Conservation (phyloP, 2,888 invertebrate species). For the Trachelus stipa region DNA sequence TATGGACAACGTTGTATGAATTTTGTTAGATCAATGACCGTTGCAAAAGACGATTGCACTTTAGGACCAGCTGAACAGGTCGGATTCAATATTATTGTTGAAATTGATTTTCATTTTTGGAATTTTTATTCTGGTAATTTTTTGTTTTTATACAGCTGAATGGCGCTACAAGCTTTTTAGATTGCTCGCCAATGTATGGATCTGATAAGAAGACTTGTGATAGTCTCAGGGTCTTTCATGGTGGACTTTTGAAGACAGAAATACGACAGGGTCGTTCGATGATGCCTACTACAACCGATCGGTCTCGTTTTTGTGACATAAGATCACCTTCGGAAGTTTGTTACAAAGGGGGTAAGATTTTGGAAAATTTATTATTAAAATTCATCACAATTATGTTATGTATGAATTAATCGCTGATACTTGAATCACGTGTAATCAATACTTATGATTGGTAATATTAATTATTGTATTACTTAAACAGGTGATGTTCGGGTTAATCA, state of each 20-base stretch:
- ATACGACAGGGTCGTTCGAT: slow-evolving; percentile 64
- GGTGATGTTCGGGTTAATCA: slow-evolving; percentile 71
- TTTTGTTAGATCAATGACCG: slow-evolving; percentile 72
- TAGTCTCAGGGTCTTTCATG: slow-evolving; percentile 65
- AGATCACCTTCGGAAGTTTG: slow-evolving; percentile 36
- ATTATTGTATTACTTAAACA: slow-evolving; percentile 43
- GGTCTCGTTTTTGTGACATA: slow-evolving; percentile 49
- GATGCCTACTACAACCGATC: slow-evolving; percentile 65
- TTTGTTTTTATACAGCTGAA: slow-evolving; percentile 34
- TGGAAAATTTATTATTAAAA: not conserved
- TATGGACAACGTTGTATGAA: slow-evolving; percentile 71
- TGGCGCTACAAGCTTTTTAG: slow-evolving; percentile 67
- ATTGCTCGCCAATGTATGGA: slow-evolving; percentile 71
- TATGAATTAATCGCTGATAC: too few species aligned
- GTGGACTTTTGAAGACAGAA: slow-evolving; percentile 67
- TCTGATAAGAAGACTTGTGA: slow-evolving; percentile 63
- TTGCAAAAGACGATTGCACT: slow-evolving; percentile 70
- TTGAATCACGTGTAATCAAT: not conserved
- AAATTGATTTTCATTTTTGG: too few species aligned
- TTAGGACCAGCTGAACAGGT: slow-evolving; percentile 73
- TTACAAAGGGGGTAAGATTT: slow-evolving; percentile 39
- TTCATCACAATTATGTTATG: too few species aligned
- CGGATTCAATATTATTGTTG: slow-evolving; percentile 11
- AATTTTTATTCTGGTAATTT: not conserved
- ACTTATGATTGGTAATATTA: slow-evolving; percentile 10